Percentiles rank a stretch among this genome's conserved stretches.
These are phyloP conservation scores for Holacanthus passer DNA, from an alignment of 2,113 vertebrate genomes.

Conservation along the genomic window DNA sequence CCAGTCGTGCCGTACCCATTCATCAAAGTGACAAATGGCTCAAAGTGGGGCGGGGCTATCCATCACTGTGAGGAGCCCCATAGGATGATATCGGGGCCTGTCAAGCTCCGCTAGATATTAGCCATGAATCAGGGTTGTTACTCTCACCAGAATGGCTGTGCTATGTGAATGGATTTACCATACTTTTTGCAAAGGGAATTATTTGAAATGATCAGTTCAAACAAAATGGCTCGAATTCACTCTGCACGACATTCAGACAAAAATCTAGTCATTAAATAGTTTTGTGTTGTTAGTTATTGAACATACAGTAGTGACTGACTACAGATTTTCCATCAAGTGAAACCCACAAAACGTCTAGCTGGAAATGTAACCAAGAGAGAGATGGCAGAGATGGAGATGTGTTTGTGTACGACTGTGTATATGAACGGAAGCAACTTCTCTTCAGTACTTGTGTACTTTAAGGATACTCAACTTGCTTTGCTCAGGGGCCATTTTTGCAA, in stretches of 20 bases:
- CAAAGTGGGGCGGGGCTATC: slow-evolving; percentile 54
- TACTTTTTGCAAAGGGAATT: background rate
- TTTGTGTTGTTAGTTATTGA: background rate
- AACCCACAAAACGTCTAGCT: background rate
- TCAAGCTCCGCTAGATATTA: slow-evolving; percentile 43
- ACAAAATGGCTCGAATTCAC: background rate
- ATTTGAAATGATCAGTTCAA: background rate
- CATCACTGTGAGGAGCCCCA: slow-evolving; percentile 48
- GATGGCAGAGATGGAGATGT: background rate
- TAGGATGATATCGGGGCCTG: slow-evolving; percentile 17
- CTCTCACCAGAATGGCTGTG: background rate
- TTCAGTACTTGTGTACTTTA: background rate
- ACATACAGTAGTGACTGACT: background rate
- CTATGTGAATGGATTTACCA: slow-evolving; percentile 13
- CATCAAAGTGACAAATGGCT: slow-evolving; percentile 72
- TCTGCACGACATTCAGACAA: background rate
- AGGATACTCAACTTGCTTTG: no score
- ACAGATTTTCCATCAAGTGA: background rate
- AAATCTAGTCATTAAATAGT: background rate
- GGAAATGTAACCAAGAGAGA: no score
- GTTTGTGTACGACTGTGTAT: background rate
- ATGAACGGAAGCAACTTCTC: background rate
- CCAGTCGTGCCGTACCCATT: slow-evolving; percentile 57
- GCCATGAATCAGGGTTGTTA: slow-evolving; percentile 54
- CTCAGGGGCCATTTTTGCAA: no score